These are phyloP conservation scores for Zingel zingel DNA, from an alignment of 2,113 vertebrate genomes.

Conservation along the genomic window DNA sequence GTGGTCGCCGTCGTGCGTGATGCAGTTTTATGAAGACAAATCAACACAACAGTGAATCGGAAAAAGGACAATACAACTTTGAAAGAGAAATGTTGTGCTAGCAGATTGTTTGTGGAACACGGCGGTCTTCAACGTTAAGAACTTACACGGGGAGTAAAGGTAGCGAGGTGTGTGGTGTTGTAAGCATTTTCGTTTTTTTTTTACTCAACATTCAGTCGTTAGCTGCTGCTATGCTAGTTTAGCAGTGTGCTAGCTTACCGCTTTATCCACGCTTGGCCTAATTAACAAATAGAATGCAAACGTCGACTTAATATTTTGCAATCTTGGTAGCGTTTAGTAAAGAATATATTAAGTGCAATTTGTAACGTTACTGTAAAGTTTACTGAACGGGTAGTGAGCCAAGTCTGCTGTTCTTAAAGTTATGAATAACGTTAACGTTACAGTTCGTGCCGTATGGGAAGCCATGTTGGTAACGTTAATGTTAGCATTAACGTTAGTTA, in stretches of 20 bases:
- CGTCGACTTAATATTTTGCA: accelerated
- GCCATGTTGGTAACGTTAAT: slow-evolving; percentile 40
- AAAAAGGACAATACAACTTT: not conserved
- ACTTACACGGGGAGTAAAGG: slow-evolving; percentile 26
- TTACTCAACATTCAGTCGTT: slow-evolving; percentile 1
- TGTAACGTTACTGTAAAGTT: too few relatives aligned
- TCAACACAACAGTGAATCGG: slow-evolving; percentile 10
- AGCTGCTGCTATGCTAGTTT: slow-evolving; percentile 47
- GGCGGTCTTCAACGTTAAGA: not conserved
- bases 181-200: not conserved
- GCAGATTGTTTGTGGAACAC: not conserved
- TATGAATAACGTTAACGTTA: not conserved
- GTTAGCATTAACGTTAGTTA: not conserved
- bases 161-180: slow-evolving; percentile 12
- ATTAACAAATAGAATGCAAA: accelerated
- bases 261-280: slow-evolving; percentile 48
- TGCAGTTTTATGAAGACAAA: slow-evolving; percentile 28
- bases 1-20: slow-evolving; percentile 51
- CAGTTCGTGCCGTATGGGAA: not conserved
- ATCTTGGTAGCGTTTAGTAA: accelerated
- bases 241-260: slow-evolving; percentile 43
- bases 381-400: accelerated
- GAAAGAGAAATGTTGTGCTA: slow-evolving; percentile 63
- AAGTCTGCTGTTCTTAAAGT: not conserved
- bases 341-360: accelerated